Conservation (phyloP, 1,140 invertebrate species). For the Atta cephalotes region DNA sequence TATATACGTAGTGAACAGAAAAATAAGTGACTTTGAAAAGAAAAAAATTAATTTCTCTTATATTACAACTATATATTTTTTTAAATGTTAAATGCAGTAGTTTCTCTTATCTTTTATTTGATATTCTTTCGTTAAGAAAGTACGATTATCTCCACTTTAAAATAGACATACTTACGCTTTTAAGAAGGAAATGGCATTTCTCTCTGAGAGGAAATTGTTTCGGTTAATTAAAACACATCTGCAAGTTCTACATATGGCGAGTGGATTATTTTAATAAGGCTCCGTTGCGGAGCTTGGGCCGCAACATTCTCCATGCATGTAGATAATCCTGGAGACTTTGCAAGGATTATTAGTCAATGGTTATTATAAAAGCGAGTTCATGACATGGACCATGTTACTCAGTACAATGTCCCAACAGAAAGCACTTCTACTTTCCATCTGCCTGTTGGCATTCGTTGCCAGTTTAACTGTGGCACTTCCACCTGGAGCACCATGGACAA, state of each 20-base stretch:
- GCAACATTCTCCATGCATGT: conserved; percentile 43
- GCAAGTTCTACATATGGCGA: conserved; percentile 61
- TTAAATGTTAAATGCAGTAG: not conserved
- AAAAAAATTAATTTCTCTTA: not conserved
- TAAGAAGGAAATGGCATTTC: conserved; percentile 68
- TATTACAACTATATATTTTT: not conserved
- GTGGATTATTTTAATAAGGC: conserved; percentile 81
- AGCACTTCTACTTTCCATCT: conserved; percentile 65
- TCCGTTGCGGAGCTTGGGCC: conserved; percentile 46
- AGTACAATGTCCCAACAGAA: conserved; percentile 72
- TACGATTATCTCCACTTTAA: conserved; percentile 18
- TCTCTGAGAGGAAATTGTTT: conserved; percentile 61
- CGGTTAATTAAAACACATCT: conserved; percentile 79
- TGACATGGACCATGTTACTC: conserved; percentile 29
- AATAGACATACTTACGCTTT: conserved; percentile 12
- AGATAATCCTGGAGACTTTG: conserved; percentile 73
- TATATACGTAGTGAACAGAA: conserved; percentile 32
- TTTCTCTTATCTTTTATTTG: not conserved
- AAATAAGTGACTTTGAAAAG: conserved; percentile 11
- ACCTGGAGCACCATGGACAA: conserved; percentile 70
- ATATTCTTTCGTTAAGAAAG: not conserved
- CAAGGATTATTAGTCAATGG: conserved; percentile 70
- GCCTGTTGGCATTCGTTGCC: conserved; percentile 63
- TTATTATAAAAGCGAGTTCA: conserved; percentile 75
- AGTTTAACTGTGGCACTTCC: conserved; percentile 67